Evolutionary conservation across 2,797 vertebrate genomes (phyloP).

Genomic region (Ctenopoma kingsleyae): DNA sequence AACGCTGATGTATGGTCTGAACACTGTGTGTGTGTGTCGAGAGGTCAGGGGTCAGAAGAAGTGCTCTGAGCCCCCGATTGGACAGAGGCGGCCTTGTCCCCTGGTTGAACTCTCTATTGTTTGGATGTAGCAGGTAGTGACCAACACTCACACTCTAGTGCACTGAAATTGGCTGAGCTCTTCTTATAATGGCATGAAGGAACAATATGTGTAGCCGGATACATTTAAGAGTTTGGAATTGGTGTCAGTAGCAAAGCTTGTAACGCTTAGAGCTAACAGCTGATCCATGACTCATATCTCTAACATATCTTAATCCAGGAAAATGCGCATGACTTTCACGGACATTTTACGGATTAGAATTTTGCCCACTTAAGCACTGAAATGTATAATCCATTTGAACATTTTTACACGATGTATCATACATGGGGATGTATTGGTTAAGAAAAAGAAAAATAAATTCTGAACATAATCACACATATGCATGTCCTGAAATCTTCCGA

Average conservation of each 20-base stretch:
- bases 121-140: constrained; percentile 84
- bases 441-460: not conserved
- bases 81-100: constrained; percentile 93
- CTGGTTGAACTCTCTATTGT: constrained; percentile 91
- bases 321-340: constrained; percentile 38
- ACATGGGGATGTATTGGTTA: not conserved
- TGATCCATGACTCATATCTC: constrained; percentile 31
- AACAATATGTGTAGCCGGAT: constrained; percentile 63
- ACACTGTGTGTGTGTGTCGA: constrained; percentile 80
- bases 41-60: constrained; percentile 85
- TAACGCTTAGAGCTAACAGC: constrained; percentile 23
- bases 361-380: constrained; percentile 8
- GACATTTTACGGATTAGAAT: constrained; percentile 48
- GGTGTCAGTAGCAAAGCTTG: constrained; percentile 16
- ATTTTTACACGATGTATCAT: not conserved
- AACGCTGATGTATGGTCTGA: constrained; percentile 81
- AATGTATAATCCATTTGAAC: not conserved
- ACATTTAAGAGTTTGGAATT: constrained; percentile 43
- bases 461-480: not conserved
- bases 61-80: constrained; percentile 91
- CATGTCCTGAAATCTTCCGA: constrained; percentile 9
- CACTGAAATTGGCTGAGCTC: constrained; percentile 52
- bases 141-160: constrained; percentile 78
- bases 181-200: constrained; percentile 50
- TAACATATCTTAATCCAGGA: constrained; percentile 36